phyloP scores from a whole-genome alignment of 2,888 invertebrate genomes.

The Dolichopus griseipennis region DNA sequence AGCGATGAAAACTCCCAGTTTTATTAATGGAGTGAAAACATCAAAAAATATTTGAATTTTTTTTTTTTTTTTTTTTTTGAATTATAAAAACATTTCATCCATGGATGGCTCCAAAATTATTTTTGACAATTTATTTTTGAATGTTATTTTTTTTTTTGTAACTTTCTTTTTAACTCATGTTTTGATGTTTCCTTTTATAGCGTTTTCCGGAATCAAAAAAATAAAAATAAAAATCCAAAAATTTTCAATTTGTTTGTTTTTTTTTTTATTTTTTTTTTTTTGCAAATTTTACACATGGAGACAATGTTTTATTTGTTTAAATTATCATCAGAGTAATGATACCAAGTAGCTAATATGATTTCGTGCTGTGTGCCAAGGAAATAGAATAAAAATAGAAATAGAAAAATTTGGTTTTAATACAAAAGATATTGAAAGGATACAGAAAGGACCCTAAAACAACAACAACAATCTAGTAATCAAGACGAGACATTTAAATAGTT shows the following conservation, averaged over 20 bases:
- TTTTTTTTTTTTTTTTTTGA: not conserved
- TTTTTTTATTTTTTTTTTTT: not conserved
- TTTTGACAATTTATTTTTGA: not conserved
- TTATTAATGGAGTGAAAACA: not conserved
- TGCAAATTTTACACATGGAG: not conserved
- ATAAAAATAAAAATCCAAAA: no score
- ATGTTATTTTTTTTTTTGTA: not conserved
- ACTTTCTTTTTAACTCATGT: not conserved
- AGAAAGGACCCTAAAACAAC: no score
- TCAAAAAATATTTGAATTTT: not conserved
- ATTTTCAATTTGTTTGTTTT: no score
- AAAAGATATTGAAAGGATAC: no score
- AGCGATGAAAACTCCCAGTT: not conserved
- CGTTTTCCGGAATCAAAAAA: not conserved
- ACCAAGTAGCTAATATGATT: no score
- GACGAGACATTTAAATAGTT: no score
- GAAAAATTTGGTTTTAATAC: no score
- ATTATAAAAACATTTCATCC: not conserved
- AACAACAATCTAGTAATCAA: no score
- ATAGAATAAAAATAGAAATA: no score
- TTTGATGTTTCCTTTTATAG: not conserved
- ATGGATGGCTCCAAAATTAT: slow-evolving; percentile 3
- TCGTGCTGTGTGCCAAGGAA: no score
- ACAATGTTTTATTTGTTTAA: no score
- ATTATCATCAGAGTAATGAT: no score